phyloP scores from a whole-genome alignment of 2,888 invertebrate genomes.

The Rhyacophila evoluta region DNA sequence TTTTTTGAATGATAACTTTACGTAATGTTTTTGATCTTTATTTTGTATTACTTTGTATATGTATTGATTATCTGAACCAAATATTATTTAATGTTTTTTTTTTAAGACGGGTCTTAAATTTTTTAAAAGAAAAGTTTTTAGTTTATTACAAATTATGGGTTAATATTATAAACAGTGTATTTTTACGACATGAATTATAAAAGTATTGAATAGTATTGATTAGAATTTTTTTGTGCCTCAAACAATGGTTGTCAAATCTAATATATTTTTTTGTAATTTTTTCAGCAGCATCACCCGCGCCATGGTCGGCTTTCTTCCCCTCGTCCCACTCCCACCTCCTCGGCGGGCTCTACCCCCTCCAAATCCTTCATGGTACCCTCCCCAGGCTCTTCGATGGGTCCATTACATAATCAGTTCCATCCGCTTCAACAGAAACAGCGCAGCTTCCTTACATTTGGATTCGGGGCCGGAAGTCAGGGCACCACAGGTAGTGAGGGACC shows the following conservation, averaged over 20 bases:
- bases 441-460: slow-evolving; percentile 98
- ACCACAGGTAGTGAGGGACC: slow-evolving; percentile 75
- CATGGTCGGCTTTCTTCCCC: slow-evolving; percentile 75
- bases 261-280: slow-evolving; percentile 42
- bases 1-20: too few species aligned
- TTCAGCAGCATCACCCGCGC: slow-evolving; percentile 77
- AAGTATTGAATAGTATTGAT: slow-evolving; percentile 52
- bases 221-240: slow-evolving; percentile 55
- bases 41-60: too few species aligned
- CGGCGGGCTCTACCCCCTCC: slow-evolving; percentile 75
- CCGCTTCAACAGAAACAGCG: slow-evolving; percentile 96
- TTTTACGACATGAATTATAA: too few species aligned
- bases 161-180: too few species aligned
- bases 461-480: slow-evolving; percentile 79
- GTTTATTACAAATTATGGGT: too few species aligned
- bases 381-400: slow-evolving; percentile 59
- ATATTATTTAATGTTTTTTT: too few species aligned
- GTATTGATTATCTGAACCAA: too few species aligned
- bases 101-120: too few species aligned
- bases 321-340: slow-evolving; percentile 65
- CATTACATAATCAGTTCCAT: slow-evolving; percentile 68
- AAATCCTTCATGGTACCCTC: slow-evolving; percentile 72
- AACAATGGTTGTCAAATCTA: too few species aligned
- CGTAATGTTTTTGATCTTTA: too few species aligned
- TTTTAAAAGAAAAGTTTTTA: too few species aligned